These are phyloP conservation scores for Tryphoninae sp. DNA, from an alignment of 2,888 invertebrate species.

Conservation along the genomic window DNA sequence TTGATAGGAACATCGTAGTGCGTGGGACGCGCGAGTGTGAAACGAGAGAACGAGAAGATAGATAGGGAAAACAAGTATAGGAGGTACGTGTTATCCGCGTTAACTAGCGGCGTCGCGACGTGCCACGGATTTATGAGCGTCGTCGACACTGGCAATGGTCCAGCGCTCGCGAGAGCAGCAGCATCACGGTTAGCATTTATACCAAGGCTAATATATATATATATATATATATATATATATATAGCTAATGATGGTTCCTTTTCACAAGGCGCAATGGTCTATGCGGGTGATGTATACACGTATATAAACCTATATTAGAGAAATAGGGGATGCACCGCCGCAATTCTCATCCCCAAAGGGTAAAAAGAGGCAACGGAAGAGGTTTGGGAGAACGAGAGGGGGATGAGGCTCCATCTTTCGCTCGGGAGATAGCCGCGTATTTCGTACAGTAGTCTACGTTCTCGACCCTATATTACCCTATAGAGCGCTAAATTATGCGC, in stretches of 20 bases:
- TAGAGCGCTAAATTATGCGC: constrained; percentile 79
- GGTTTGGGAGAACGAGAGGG: constrained; percentile 13
- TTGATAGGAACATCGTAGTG: constrained; percentile 24
- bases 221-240: constrained; percentile 22
- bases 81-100: constrained; percentile 65
- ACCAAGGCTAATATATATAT: constrained; percentile 55
- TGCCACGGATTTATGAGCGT: constrained; percentile 76
- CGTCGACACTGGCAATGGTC: constrained; percentile 73
- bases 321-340: constrained; percentile 8
- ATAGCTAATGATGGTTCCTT: constrained; percentile 62
- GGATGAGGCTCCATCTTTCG: constrained; percentile 34
- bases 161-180: constrained; percentile 65
- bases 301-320: not conserved
- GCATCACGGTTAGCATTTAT: constrained; percentile 74
- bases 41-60: constrained; percentile 24
- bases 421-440: constrained; percentile 7
- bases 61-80: constrained; percentile 46
- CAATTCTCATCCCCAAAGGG: not conserved
- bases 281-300: constrained; percentile 58
- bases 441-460: constrained; percentile 31
- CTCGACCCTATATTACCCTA: constrained; percentile 75
- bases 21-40: constrained; percentile 14
- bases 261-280: constrained; percentile 70
- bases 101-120: constrained; percentile 73
- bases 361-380: not conserved